Evolutionary conservation across 2,113 vertebrate species (phyloP).

Genomic region (Strix uralensis): DNA sequence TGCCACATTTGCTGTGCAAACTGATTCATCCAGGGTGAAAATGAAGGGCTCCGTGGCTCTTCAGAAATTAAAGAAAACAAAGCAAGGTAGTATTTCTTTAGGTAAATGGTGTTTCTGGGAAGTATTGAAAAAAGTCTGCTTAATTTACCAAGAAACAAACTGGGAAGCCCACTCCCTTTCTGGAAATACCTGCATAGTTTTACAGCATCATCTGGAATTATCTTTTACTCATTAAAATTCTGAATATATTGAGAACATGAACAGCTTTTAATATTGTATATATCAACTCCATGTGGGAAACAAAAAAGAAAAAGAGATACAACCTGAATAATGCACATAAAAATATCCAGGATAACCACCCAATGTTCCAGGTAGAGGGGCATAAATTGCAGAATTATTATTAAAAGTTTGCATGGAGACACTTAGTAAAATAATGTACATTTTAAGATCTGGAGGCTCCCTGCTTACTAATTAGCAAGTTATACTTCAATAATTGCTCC

Average conservation of each 20-base stretch:
- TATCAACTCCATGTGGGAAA: neutral
- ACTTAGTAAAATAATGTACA: neutral
- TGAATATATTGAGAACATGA: neutral
- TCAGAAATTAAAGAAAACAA: neutral
- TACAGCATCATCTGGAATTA: neutral
- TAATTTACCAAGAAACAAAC: neutral
- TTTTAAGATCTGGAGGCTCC: neutral
- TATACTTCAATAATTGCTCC: neutral
- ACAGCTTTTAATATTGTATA: neutral
- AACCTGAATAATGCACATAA: neutral
- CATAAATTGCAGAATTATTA: neutral
- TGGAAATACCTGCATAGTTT: neutral
- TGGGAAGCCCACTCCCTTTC: neutral
- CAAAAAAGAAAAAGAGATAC: neutral
- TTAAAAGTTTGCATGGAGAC: neutral
- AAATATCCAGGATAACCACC: neutral
- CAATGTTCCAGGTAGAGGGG: neutral
- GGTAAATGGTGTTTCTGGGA: neutral
- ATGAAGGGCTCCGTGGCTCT: fast-evolving
- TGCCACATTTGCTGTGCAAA: neutral
- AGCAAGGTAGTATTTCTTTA: neutral
- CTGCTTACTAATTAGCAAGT: neutral
- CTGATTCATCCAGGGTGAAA: neutral
- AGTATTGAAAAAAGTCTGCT: neutral
- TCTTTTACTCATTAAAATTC: neutral